Evolutionary conservation across 2,888 invertebrate species (phyloP), one percentile per base, ranked within the genome.

Genomic region (Palloptera scutellata): DNA sequence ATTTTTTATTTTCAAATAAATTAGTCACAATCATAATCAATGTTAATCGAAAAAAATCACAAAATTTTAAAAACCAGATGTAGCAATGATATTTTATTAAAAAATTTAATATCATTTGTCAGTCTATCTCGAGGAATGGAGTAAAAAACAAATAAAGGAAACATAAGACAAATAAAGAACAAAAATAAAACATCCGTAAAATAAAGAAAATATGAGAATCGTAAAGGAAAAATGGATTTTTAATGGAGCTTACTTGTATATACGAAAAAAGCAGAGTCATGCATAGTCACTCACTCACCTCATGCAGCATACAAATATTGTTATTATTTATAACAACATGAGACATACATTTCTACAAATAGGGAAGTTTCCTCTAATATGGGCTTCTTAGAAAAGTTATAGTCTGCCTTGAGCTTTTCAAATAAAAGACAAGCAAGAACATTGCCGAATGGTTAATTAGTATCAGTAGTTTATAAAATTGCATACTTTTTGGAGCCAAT

Each of bases 61-160:
- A 5, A 52, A 13, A 43, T 1, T n/a, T 13, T 45, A 8, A 42
- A 45, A 66, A 66, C 1, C n/a, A 45, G 43, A 53, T 54, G 17
- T 58, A 59, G 53, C 53, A 17, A 43, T 52, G 62, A 62, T 41
- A 63, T 42, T 42, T 20, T 54, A 45, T 62, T 59, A 63, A 63
- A 63, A n/a, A 63, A 61, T 68, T 61, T 68, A 45, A 64, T 68
- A 58, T 55, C 55, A 68, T 68, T 68, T 62, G 65, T 65, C 65
- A 68, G 59, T 17, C 55, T 54, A 63, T 55, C 64, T 64, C 43
- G 61, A n/a, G 55, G 54, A 51, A 65, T 64, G 52, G 19, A 55
- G 64, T 52, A 64, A 57, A 68, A 54, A 15, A 48, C 30, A 48
- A 57, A 42, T 55, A 19, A 1, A 40, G 5, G 12, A 13, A 11